These are phyloP conservation scores for Semnopithecus entellus DNA, from an alignment of 2,113 vertebrate genomes.

Conservation along the genomic window DNA sequence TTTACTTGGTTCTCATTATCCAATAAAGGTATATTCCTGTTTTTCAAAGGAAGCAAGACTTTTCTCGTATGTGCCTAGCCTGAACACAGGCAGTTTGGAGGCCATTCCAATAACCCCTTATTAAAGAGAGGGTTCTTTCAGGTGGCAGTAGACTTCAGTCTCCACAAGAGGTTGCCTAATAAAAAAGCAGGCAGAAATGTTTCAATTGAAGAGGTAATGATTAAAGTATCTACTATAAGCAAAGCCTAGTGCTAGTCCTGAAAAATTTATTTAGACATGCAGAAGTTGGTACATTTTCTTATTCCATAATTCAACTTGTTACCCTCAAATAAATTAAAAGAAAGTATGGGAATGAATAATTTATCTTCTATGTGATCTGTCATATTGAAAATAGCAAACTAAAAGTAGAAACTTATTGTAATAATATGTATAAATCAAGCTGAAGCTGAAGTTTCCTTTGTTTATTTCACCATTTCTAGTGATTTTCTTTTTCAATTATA, in stretches of 20 bases:
- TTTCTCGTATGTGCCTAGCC: neutral
- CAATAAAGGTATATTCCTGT: neutral
- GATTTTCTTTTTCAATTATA: neutral
- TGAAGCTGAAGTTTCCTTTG: neutral
- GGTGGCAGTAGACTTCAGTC: neutral
- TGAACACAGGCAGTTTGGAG: neutral
- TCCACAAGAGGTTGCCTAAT: neutral
- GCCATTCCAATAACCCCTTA: fast-evolving
- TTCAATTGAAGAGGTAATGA: neutral
- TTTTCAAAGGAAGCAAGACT: neutral
- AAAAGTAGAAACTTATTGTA: neutral
- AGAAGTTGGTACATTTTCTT: neutral
- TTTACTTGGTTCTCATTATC: neutral
- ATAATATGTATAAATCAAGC: neutral
- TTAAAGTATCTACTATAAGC: neutral
- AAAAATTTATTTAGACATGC: neutral
- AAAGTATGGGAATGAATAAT: neutral
- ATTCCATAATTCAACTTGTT: neutral
- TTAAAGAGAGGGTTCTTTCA: neutral
- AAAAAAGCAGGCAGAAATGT: neutral
- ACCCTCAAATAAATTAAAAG: neutral
- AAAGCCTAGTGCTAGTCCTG: neutral
- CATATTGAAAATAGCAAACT: neutral
- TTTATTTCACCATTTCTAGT: neutral
- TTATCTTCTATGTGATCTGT: neutral